Evolutionary conservation across 2,113 vertebrate genomes (phyloP).

Genomic region (Corythoichthys intestinalis): DNA sequence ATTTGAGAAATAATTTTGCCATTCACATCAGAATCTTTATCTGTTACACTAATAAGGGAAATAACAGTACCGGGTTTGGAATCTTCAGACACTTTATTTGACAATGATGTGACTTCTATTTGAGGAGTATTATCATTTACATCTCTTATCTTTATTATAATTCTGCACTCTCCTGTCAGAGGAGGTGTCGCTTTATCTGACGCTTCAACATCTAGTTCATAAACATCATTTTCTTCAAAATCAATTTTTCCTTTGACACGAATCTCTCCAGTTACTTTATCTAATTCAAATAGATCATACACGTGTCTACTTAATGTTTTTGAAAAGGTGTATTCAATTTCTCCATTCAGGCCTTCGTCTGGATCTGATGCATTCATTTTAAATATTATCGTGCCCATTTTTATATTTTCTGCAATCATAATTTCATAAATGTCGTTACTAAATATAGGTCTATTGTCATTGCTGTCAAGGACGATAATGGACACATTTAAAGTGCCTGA

Average conservation of each 20-base stretch:
- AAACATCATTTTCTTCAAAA: constrained; percentile 20
- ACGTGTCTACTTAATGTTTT: constrained; percentile 17
- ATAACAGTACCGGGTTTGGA: constrained; percentile 45
- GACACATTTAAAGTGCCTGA: constrained; percentile 45
- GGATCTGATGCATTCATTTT: constrained; percentile 35
- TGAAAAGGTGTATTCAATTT: constrained; percentile 27
- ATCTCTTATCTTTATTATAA: constrained; percentile 30
- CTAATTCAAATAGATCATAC: constrained; percentile 17
- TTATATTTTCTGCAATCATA: constrained; percentile 43
- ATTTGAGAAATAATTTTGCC: constrained; percentile 59
- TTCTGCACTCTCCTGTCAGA: constrained; percentile 24
- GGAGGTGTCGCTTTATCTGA: constrained; percentile 38
- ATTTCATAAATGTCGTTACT: constrained; percentile 42
- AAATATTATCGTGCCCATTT: constrained; percentile 12
- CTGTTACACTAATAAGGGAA: constrained; percentile 43
- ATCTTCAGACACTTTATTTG: constrained; percentile 27
- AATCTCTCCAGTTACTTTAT: constrained; percentile 24
- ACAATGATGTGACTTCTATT: constrained; percentile 37
- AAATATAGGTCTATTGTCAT: constrained; percentile 65
- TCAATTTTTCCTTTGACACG: constrained; percentile 17
- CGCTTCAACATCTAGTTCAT: constrained; percentile 32
- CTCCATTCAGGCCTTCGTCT: constrained; percentile 20
- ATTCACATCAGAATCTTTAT: constrained; percentile 44
- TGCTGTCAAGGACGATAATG: constrained; percentile 52
- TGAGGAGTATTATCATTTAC: constrained; percentile 36